phyloP scores from a whole-genome alignment of 92 coral and sea anemone genomes.

The Galaxea fascicularis region DNA sequence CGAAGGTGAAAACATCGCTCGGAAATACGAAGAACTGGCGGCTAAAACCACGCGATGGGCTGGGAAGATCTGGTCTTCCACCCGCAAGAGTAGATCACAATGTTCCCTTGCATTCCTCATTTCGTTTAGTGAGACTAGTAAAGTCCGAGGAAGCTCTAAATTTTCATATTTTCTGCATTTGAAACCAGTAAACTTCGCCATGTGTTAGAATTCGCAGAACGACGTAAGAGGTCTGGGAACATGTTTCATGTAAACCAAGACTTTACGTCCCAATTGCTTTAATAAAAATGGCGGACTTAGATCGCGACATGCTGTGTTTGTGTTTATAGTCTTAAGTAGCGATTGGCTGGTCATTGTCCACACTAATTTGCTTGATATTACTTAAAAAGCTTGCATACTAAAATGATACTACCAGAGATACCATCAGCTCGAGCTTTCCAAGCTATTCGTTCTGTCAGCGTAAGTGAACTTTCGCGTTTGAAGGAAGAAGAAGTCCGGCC shows the following conservation, averaged over 20 bases:
- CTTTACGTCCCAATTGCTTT: not conserved
- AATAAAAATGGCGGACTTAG: not conserved
- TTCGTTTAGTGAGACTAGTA: slow-evolving; percentile 57
- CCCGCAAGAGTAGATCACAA: slow-evolving; percentile 76
- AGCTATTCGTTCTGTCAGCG: slow-evolving; percentile 86
- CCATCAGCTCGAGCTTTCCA: slow-evolving; percentile 88
- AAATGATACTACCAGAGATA: slow-evolving; percentile 64
- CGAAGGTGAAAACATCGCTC: slow-evolving; percentile 61
- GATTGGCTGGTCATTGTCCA: not conserved
- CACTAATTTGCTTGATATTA: not conserved
- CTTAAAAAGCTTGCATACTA: no score
- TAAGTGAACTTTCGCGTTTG: slow-evolving; percentile 73
- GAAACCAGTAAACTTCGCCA: not conserved
- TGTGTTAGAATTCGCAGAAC: not conserved
- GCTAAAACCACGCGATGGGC: slow-evolving; percentile 72
- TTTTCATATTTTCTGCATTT: slow-evolving; percentile 20
- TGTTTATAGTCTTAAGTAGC: not conserved
- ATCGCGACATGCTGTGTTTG: not conserved
- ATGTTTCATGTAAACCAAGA: not conserved
- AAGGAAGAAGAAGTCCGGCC: slow-evolving; percentile 83
- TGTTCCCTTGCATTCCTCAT: slow-evolving; percentile 54
- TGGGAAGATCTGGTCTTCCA: slow-evolving; percentile 58
- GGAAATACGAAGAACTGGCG: slow-evolving; percentile 70
- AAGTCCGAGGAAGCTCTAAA: slow-evolving; percentile 30
- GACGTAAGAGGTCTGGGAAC: not conserved